phyloP scores from a whole-genome alignment of 1,140 invertebrate genomes.

The Drosophila erecta region DNA sequence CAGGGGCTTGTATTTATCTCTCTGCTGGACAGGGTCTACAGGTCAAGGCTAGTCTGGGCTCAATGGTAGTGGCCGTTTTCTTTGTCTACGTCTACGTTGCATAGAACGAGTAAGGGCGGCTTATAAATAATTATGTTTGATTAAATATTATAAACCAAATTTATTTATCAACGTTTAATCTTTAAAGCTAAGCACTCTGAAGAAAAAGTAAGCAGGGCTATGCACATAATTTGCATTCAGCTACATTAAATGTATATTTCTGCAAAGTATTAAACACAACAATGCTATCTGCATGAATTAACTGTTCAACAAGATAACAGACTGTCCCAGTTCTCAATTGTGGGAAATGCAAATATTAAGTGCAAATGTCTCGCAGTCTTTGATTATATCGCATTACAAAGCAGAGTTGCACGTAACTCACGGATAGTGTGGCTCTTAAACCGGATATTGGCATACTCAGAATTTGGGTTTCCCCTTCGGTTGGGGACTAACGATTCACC shows the following conservation, averaged over 20 bases:
- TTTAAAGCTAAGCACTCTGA: too few relatives aligned
- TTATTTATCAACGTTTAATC: too few relatives aligned
- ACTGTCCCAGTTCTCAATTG: constrained; percentile 1
- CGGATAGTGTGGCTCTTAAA: too few relatives aligned
- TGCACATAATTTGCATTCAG: not conserved
- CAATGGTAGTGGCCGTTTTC: not conserved
- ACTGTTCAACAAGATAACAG: constrained; percentile 3
- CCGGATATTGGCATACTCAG: too few relatives aligned
- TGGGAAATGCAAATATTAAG: not conserved
- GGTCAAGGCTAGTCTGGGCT: constrained; percentile 24
- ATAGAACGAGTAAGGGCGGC: too few relatives aligned
- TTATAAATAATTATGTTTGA: too few relatives aligned
- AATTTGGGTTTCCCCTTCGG: too few relatives aligned
- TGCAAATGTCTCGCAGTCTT: not conserved
- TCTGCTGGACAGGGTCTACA: not conserved
- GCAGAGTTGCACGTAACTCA: not conserved
- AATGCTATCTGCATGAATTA: not conserved
- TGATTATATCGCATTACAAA: not conserved
- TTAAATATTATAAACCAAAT: too few relatives aligned
- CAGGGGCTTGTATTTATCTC: constrained; percentile 18
- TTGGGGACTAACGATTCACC: not conserved
- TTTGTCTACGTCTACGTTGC: not conserved
- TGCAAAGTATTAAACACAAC: not conserved
- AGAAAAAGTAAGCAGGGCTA: not conserved
- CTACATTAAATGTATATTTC: not conserved